These are phyloP conservation scores for Whitmania pigra DNA, from an alignment of 1,140 invertebrate genomes.

Conservation along the genomic window DNA sequence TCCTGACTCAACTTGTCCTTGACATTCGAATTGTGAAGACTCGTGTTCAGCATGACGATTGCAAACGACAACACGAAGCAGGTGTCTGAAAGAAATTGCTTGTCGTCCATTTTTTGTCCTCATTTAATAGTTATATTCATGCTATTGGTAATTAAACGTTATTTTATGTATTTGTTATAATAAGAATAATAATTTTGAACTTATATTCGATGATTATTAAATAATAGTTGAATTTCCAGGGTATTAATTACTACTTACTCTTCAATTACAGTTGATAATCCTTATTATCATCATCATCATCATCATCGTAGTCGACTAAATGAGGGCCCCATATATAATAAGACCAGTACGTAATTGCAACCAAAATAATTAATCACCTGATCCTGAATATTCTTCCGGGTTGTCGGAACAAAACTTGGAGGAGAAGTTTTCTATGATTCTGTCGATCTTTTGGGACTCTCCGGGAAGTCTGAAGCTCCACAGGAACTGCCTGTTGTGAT, in stretches of 20 bases:
- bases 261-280: too few relatives aligned
- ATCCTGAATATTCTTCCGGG: conserved; percentile 73
- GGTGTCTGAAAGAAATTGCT: conserved; percentile 56
- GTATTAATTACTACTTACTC: too few relatives aligned
- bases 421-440: conserved; percentile 99
- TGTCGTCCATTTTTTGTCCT: conserved; percentile 1
- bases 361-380: background rate
- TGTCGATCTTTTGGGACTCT: conserved; percentile 97
- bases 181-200: too few relatives aligned
- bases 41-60: conserved; percentile 98
- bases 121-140: too few relatives aligned
- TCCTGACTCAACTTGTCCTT: conserved; percentile 94
- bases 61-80: conserved; percentile 97
- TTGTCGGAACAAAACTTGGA: conserved; percentile 92
- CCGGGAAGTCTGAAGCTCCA: conserved; percentile 96
- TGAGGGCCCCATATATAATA: too few relatives aligned
- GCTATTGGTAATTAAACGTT: too few relatives aligned
- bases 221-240: too few relatives aligned
- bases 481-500: conserved; percentile 69
- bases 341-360: too few relatives aligned
- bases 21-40: conserved; percentile 93
- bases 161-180: too few relatives aligned
- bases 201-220: too few relatives aligned
- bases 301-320: too few relatives aligned
- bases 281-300: too few relatives aligned